phyloP scores from a whole-genome alignment of 2,113 vertebrate species.

The Osmerus mordax region DNA sequence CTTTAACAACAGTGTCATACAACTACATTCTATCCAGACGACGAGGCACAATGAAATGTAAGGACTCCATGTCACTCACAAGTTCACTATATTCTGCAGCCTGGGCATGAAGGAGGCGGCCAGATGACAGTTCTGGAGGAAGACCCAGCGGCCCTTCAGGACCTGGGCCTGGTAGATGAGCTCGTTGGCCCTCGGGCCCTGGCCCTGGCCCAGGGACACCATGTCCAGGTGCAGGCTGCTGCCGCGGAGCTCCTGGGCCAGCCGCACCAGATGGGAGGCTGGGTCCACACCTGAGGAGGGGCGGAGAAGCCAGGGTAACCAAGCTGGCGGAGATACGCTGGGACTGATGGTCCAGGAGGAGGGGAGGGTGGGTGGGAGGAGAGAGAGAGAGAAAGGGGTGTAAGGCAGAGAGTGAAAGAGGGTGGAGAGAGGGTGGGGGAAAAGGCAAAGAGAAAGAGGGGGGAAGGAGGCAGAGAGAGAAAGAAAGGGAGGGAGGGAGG shows the following conservation, averaged over 20 bases:
- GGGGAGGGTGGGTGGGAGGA: slow-evolving; percentile 20
- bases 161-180: slow-evolving; percentile 44
- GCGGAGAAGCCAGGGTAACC: too few relatives aligned
- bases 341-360: neutral
- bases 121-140: slow-evolving; percentile 68
- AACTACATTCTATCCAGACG: too few relatives aligned
- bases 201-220: slow-evolving; percentile 62
- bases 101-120: slow-evolving; percentile 59
- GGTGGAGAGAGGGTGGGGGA: too few relatives aligned
- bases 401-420: too few relatives aligned
- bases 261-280: slow-evolving; percentile 41
- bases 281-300: slow-evolving; percentile 49
- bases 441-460: too few relatives aligned
- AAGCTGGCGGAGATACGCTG: neutral
- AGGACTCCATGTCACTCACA: slow-evolving; percentile 39
- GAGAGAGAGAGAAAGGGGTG: too few relatives aligned
- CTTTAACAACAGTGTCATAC: too few relatives aligned
- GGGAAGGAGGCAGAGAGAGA: too few relatives aligned
- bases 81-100: slow-evolving; percentile 54
- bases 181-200: slow-evolving; percentile 55
- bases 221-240: slow-evolving; percentile 44
- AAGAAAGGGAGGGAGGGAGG: too few relatives aligned
- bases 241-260: slow-evolving; percentile 58
- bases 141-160: slow-evolving; percentile 52
- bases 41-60: neutral